These are phyloP conservation scores for Drosophila rhopaloa DNA, from an alignment of 1,140 invertebrate genomes.

Conservation along the genomic window DNA sequence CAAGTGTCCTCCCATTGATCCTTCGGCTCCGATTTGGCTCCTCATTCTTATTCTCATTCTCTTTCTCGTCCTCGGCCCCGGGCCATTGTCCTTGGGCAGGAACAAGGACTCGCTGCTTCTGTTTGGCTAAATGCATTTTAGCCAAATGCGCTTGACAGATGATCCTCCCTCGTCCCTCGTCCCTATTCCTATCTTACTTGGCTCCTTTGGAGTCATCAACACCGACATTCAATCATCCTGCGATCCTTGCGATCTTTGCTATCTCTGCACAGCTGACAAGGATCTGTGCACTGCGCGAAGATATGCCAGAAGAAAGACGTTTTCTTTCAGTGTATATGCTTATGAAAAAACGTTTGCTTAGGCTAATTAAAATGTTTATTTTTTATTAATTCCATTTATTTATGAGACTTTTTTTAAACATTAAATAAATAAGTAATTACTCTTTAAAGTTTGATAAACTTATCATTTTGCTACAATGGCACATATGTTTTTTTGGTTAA, in stretches of 20 bases:
- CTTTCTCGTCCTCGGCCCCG: background rate
- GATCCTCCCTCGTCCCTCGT: conserved; percentile 52
- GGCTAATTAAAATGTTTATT: too few species aligned
- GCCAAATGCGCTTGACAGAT: conserved; percentile 75
- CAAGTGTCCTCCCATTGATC: conserved; percentile 66
- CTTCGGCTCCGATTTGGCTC: conserved; percentile 17
- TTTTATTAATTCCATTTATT: too few species aligned
- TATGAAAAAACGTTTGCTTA: too few species aligned
- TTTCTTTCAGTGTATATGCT: too few species aligned
- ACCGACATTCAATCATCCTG: conserved; percentile 45
- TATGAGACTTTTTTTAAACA: too few species aligned
- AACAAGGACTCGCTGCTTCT: conserved; percentile 25
- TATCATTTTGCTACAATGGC: too few species aligned
- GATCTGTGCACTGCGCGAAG: conserved; percentile 13
- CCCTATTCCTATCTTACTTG: conserved; percentile 13
- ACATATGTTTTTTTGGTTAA: too few species aligned
- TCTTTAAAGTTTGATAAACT: too few species aligned
- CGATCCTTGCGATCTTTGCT: background rate
- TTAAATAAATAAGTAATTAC: too few species aligned
- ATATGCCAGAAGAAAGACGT: too few species aligned
- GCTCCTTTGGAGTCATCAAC: conserved; percentile 30
- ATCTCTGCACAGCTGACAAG: conserved; percentile 18
- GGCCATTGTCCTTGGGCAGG: conserved; percentile 44
- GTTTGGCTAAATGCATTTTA: conserved; percentile 73
- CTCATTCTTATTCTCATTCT: background rate